Evolutionary conservation across 2,113 vertebrate genomes (phyloP).

Genomic region (Brachypodius melanocephalos): DNA sequence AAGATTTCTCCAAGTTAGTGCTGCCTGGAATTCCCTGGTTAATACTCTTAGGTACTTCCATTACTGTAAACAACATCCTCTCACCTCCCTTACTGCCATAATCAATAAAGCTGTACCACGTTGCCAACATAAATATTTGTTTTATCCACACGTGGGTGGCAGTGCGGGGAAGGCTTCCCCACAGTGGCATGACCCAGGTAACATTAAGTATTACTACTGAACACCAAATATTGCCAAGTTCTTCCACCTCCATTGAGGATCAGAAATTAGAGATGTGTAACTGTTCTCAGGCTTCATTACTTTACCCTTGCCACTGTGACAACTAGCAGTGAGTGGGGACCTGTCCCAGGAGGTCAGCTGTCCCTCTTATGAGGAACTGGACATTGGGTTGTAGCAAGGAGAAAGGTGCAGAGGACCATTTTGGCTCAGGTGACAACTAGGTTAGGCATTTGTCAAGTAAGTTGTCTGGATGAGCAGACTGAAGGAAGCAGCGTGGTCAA

Average conservation of each 20-base stretch:
- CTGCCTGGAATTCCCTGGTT: not conserved
- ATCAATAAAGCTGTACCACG: fast-evolving
- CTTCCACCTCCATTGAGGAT: not conserved
- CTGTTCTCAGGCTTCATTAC: not conserved
- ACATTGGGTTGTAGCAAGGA: not conserved
- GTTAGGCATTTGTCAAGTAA: not conserved
- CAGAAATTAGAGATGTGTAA: not conserved
- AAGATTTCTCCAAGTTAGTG: not conserved
- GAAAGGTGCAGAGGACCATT: not conserved
- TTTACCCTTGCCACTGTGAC: not conserved
- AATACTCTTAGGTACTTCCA: not conserved
- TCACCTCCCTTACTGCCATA: not conserved
- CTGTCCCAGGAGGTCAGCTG: not conserved
- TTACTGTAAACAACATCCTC: not conserved
- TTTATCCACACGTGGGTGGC: not conserved
- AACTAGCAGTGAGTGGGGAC: not conserved
- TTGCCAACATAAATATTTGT: not conserved
- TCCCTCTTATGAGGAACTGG: not conserved
- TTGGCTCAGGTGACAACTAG: not conserved
- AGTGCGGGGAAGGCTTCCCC: not conserved
- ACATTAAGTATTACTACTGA: not conserved
- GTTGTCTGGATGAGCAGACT: not conserved
- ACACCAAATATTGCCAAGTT: not conserved
- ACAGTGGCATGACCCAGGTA: not conserved
- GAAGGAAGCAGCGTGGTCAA: not conserved